Conservation (phyloP, 2,888 invertebrate species). For the Altica lythri region DNA sequence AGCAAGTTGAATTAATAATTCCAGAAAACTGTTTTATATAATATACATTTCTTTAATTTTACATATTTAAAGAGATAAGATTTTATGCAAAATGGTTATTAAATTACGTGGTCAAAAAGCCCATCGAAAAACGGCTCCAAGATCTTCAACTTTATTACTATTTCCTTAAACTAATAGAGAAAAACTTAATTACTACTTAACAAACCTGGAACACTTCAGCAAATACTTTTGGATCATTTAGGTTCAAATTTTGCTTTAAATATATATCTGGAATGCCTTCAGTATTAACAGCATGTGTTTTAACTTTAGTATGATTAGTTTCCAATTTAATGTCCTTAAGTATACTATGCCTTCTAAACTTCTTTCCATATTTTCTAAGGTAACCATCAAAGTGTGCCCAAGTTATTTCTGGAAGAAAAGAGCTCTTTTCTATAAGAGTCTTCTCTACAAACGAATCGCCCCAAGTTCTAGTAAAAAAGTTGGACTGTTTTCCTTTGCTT, state of each 20-base stretch:
- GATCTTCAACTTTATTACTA: too few species aligned
- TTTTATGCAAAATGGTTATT: too few species aligned
- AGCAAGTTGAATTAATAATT: too few species aligned
- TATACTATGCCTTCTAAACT: slow-evolving; percentile 67
- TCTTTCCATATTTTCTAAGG: slow-evolving; percentile 74
- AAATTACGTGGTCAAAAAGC: too few species aligned
- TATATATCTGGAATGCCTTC: slow-evolving; percentile 85
- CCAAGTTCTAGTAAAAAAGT: slow-evolving; percentile 98
- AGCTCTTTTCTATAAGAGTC: slow-evolving; percentile 74
- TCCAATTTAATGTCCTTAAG: slow-evolving; percentile 51
- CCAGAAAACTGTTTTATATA: too few species aligned
- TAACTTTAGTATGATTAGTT: slow-evolving; percentile 42
- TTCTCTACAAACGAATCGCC: slow-evolving; percentile 93
- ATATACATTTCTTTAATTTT: too few species aligned
- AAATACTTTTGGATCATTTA: slow-evolving; percentile 82
- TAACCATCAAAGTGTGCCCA: slow-evolving; percentile 86
- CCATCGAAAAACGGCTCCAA: too few species aligned
- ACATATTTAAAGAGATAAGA: too few species aligned
- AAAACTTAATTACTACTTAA: background rate
- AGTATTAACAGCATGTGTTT: slow-evolving; percentile 59
- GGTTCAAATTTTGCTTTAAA: slow-evolving; percentile 75
- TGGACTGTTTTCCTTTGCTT: slow-evolving; percentile 83
- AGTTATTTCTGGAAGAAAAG: slow-evolving; percentile 81
- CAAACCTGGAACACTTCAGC: slow-evolving; percentile 70
- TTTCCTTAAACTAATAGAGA: too few species aligned